phyloP scores from a whole-genome alignment of 2,888 invertebrate species.

The Pomacea canaliculata region DNA sequence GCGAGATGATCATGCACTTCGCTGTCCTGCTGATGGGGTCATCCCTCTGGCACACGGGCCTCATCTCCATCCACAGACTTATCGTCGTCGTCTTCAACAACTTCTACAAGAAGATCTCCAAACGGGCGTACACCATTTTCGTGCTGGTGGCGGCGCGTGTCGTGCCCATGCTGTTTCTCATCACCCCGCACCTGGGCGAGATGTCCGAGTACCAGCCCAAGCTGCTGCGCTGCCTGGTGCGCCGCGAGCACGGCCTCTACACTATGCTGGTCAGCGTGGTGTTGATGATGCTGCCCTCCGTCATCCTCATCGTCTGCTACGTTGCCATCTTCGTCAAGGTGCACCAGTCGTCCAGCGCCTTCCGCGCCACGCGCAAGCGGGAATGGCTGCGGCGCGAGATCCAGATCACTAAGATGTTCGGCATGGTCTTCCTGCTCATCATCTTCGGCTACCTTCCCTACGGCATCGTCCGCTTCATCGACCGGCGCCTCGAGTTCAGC shows the following conservation, averaged over 20 bases:
- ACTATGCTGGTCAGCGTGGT: conserved; percentile 62
- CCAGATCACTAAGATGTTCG: conserved; percentile 69
- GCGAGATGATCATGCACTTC: conserved; percentile 64
- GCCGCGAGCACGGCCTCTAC: conserved; percentile 58
- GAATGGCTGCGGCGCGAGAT: conserved; percentile 64
- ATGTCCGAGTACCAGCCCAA: conserved; percentile 65
- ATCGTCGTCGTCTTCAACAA: conserved; percentile 65
- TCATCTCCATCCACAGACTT: conserved; percentile 66
- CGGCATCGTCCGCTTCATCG: conserved; percentile 63
- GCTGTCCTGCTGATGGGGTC: conserved; percentile 65
- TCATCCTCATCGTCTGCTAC: conserved; percentile 65
- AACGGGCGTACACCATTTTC: conserved; percentile 62
- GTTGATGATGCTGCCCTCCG: conserved; percentile 65
- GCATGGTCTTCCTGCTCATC: conserved; percentile 66
- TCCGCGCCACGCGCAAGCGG: conserved; percentile 54
- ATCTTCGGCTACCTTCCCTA: conserved; percentile 67
- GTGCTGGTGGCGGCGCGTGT: conserved; percentile 63
- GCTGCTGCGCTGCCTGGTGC: conserved; percentile 62
- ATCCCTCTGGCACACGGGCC: conserved; percentile 66
- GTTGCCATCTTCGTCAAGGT: conserved; percentile 66
- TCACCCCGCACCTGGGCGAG: conserved; percentile 60
- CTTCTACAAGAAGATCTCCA: conserved; percentile 65
- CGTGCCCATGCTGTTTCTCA: conserved; percentile 61
- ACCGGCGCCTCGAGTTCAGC: conserved; percentile 56
- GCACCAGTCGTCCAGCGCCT: conserved; percentile 56